Percentiles rank a stretch among this genome's conserved stretches.
These are phyloP conservation scores for Xanthorhoe spadicearia DNA, from an alignment of 2,888 invertebrate genomes.

Conservation along the genomic window DNA sequence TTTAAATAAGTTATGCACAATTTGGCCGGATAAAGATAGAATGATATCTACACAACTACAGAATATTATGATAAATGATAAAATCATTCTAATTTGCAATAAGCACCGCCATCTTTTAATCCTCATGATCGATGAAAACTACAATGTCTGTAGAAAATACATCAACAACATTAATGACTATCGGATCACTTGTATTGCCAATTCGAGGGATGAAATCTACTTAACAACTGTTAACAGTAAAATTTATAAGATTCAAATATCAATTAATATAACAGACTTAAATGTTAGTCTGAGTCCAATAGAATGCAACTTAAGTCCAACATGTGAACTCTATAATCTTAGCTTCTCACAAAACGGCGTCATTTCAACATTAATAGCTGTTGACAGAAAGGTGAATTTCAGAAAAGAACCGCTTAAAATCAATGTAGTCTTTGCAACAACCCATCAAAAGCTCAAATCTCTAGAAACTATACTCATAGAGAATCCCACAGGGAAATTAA, in stretches of 20 bases:
- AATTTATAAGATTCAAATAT: slow-evolving; percentile 58
- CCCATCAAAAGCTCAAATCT: slow-evolving; percentile 47
- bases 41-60: slow-evolving; percentile 60
- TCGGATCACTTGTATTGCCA: slow-evolving; percentile 60
- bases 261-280: slow-evolving; percentile 22
- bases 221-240: slow-evolving; percentile 62
- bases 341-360: slow-evolving; percentile 59
- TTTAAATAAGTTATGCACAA: slow-evolving; percentile 39
- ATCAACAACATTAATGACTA: slow-evolving; percentile 68
- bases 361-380: slow-evolving; percentile 54
- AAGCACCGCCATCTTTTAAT: slow-evolving; percentile 72
- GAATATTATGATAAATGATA: slow-evolving; percentile 49
- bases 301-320: slow-evolving; percentile 50
- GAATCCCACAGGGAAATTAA: slow-evolving; percentile 62
- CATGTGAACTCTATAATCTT: slow-evolving; percentile 58
- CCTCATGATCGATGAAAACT: slow-evolving; percentile 56
- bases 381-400: slow-evolving; percentile 58
- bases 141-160: slow-evolving; percentile 56
- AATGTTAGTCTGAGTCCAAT: slow-evolving; percentile 40
- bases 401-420: slow-evolving; percentile 60
- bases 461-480: slow-evolving; percentile 54
- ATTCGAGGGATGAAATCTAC: slow-evolving; percentile 50
- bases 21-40: slow-evolving; percentile 69
- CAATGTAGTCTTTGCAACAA: slow-evolving; percentile 58
- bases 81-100: slow-evolving; percentile 59